phyloP scores from a whole-genome alignment of 2,888 invertebrate species.

The Erebia aethiops region DNA sequence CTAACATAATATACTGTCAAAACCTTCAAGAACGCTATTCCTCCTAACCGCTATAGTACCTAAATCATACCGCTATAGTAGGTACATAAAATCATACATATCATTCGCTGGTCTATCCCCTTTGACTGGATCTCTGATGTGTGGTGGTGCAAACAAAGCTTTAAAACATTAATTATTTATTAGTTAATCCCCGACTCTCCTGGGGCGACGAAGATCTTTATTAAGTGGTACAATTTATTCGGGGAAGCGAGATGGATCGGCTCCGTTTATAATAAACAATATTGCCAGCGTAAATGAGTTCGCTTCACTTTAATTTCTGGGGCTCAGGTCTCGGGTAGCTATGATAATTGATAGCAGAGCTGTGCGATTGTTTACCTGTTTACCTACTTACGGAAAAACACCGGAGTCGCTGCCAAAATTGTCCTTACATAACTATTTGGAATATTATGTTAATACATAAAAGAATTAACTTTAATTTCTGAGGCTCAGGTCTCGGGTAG shows the following conservation, averaged over 20 bases:
- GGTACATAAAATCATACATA: too few species aligned
- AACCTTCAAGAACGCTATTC: too few species aligned
- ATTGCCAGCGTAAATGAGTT: constrained; percentile 50
- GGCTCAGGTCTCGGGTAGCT: constrained; percentile 35
- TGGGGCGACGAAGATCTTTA: constrained; percentile 55
- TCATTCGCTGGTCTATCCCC: too few species aligned
- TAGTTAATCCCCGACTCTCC: constrained; percentile 45
- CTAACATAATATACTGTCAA: too few species aligned
- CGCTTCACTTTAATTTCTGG: constrained; percentile 36
- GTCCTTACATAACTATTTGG: background rate
- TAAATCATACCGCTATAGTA: too few species aligned
- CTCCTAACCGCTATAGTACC: too few species aligned
- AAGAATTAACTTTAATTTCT: constrained; percentile 31
- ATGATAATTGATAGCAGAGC: background rate
- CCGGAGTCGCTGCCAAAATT: background rate
- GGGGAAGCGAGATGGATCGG: constrained; percentile 54
- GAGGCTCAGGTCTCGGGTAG: constrained; percentile 36
- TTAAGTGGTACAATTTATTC: constrained; percentile 62
- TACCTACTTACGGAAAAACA: background rate
- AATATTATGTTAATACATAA: too few species aligned
- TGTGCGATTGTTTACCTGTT: constrained; percentile 3
- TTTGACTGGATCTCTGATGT: background rate
- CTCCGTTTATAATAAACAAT: constrained; percentile 58
- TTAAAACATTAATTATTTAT: constrained; percentile 49
- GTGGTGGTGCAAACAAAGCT: constrained; percentile 19